Evolutionary conservation across 2,888 invertebrate species (phyloP).

Genomic region (Pelosia muscerda): DNA sequence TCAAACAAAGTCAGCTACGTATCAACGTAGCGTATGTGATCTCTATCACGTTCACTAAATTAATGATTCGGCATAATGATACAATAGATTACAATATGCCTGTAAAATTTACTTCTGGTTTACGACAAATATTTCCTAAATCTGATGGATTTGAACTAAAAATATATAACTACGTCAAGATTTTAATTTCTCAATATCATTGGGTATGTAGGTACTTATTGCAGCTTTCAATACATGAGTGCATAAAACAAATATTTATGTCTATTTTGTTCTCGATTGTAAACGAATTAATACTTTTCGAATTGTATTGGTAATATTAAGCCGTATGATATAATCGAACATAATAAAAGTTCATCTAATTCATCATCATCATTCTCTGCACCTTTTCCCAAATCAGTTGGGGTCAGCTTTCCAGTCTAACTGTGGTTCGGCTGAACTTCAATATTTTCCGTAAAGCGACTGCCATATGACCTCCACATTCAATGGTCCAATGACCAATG

Average conservation of each 20-base stretch:
- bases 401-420: no score
- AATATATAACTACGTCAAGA: neutral
- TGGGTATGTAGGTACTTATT: no score
- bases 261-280: neutral
- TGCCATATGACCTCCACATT: no score
- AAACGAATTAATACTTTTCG: neutral
- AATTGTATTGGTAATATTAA: no score
- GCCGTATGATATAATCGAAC: neutral
- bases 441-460: no score
- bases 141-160: no score
- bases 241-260: neutral
- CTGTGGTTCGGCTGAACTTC: no score
- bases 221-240: no score
- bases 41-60: slow-evolving; percentile 68
- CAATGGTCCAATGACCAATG: no score
- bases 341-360: neutral
- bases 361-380: no score
- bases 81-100: slow-evolving; percentile 50
- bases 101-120: slow-evolving; percentile 23
- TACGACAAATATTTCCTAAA: no score
- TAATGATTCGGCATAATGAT: slow-evolving; percentile 57
- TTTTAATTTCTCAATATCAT: neutral
- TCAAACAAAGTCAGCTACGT: slow-evolving; percentile 18
- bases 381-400: no score
- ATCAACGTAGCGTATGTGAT: slow-evolving; percentile 63